Conservation (phyloP, 2,797 vertebrate species). For the Muscicapa striata region DNA sequence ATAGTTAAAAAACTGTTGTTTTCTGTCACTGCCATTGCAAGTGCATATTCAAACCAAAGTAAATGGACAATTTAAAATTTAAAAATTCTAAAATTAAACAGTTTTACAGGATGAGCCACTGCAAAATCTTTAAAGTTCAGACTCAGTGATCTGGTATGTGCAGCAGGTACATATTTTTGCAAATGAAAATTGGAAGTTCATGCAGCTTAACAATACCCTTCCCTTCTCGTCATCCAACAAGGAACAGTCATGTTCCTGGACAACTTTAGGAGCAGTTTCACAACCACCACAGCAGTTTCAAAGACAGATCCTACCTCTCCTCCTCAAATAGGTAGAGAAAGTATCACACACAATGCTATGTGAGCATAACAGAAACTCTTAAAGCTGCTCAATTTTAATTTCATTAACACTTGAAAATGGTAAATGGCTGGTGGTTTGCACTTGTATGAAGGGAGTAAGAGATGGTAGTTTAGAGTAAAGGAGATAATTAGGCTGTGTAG, state of each 20-base stretch:
- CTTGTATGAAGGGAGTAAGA: neutral
- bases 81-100: neutral
- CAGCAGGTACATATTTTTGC: neutral
- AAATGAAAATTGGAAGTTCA: neutral
- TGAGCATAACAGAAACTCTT: neutral
- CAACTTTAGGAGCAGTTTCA: neutral
- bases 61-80: neutral
- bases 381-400: neutral
- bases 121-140: neutral
- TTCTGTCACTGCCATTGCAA: neutral
- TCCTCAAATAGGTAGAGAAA: neutral
- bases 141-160: neutral
- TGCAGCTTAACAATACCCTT: neutral
- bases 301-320: neutral
- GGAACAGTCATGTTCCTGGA: neutral
- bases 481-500: neutral
- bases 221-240: neutral
- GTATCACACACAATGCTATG: neutral
- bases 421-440: neutral
- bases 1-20: neutral
- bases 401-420: neutral
- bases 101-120: neutral
- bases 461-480: neutral
- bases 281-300: neutral
- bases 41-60: neutral